These are phyloP conservation scores for Pollachius pollachius DNA, from an alignment of 2,113 vertebrate genomes.

Conservation along the genomic window DNA sequence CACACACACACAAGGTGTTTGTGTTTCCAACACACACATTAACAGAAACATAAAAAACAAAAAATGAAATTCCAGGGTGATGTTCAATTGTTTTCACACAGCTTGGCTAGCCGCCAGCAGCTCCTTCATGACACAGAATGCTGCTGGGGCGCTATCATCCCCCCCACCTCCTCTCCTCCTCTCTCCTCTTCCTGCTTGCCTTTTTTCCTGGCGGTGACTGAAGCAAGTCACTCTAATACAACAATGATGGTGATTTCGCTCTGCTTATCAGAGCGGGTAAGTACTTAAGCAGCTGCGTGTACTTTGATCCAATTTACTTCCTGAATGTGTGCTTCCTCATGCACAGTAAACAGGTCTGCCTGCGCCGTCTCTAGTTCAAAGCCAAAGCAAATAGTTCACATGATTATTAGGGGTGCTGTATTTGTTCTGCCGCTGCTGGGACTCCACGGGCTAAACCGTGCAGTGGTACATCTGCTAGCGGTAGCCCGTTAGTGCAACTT, in stretches of 20 bases:
- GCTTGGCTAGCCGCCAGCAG: conserved; percentile 69
- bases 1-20: conserved; percentile 64
- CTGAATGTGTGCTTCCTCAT: conserved; percentile 72
- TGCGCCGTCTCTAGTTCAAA: conserved; percentile 65
- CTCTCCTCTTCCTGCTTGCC: conserved; percentile 69
- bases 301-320: conserved; percentile 80
- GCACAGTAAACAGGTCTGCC: conserved; percentile 72
- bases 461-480: conserved; percentile 43
- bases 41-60: not conserved
- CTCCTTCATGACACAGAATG: conserved; percentile 72
- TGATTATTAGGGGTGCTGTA: conserved; percentile 57
- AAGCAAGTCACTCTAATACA: conserved; percentile 75
- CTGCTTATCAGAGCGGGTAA: conserved; percentile 76
- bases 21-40: conserved; percentile 65
- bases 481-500: not conserved
- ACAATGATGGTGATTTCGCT: conserved; percentile 81
- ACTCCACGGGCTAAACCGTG: conserved; percentile 1
- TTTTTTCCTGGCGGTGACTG: conserved; percentile 72
- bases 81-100: conserved; percentile 73
- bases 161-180: conserved; percentile 11
- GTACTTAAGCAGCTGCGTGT: conserved; percentile 78
- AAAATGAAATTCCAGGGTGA: conserved; percentile 60
- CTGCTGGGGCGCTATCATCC: conserved; percentile 70
- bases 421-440: conserved; percentile 16
- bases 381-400: conserved; percentile 63